Percentiles rank a stretch among this genome's conserved stretches.
These are phyloP conservation scores for Drosophila gaucha DNA, from an alignment of 2,888 invertebrate species.

Conservation along the genomic window DNA sequence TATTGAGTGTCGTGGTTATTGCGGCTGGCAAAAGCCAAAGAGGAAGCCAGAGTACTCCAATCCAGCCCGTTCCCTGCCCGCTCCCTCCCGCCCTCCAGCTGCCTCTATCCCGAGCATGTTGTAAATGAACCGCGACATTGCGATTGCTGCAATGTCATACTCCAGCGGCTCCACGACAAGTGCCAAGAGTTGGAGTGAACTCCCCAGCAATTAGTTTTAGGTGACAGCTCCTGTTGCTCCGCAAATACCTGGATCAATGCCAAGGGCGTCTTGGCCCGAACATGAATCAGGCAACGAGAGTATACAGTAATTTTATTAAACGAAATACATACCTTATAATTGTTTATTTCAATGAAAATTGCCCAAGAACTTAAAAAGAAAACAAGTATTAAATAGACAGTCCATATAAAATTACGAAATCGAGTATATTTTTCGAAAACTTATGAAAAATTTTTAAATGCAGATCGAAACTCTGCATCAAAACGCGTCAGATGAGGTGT, in stretches of 20 bases:
- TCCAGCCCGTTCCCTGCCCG: background rate
- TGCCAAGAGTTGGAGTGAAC: background rate
- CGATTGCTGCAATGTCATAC: conserved; percentile 47
- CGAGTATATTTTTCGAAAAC: no score
- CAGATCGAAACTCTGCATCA: no score
- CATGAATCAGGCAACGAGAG: no score
- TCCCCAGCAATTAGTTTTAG: conserved; percentile 7
- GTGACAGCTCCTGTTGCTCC: background rate
- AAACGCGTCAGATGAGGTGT: no score
- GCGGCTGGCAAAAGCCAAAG: conserved; percentile 18
- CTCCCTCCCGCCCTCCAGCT: background rate
- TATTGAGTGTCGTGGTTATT: conserved; percentile 68
- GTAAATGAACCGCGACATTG: conserved; percentile 71
- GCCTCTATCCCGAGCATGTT: conserved; percentile 51
- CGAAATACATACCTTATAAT: no score
- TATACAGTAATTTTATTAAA: no score
- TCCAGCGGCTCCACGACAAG: conserved; percentile 1
- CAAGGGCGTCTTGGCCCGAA: no score
- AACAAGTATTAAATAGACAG: no score
- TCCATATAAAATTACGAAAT: no score
- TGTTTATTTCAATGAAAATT: no score
- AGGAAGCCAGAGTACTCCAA: conserved; percentile 30
- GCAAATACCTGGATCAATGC: background rate
- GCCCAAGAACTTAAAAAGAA: no score
- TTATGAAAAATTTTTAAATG: no score